Evolutionary conservation across 2,888 invertebrate species (phyloP).

Genomic region (Lasioglossum marginatum): DNA sequence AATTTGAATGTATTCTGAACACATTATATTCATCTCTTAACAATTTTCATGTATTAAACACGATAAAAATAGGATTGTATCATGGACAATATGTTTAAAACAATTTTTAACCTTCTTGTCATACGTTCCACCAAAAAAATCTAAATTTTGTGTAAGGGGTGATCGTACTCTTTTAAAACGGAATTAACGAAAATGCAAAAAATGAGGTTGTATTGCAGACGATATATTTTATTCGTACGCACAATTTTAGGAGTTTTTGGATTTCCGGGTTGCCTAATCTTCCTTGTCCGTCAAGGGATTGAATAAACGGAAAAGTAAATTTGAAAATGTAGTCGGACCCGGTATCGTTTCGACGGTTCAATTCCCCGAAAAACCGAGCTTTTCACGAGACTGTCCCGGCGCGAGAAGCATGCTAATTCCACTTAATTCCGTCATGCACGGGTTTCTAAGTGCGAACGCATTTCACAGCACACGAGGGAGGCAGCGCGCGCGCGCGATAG

Average conservation of each 20-base stretch:
- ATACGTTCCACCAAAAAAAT: neutral
- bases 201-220: neutral
- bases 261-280: neutral
- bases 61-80: neutral
- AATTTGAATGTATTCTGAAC: neutral
- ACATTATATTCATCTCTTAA: neutral
- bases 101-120: neutral
- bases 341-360: neutral
- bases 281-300: neutral
- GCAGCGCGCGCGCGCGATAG: conserved; percentile 24
- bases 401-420: conserved; percentile 42
- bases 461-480: conserved; percentile 6
- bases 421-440: conserved; percentile 46
- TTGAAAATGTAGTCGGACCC: neutral
- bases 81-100: neutral
- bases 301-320: neutral
- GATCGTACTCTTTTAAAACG: neutral
- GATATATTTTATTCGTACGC: neutral
- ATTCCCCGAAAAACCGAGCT: neutral
- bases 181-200: neutral
- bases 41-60: neutral
- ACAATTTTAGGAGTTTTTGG: neutral
- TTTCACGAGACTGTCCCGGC: neutral
- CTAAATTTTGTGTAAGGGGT: neutral
- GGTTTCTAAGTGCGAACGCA: conserved; percentile 40